These are phyloP conservation scores for Anoplius nigerrimus DNA, from an alignment of 2,888 invertebrate species.

Conservation along the genomic window DNA sequence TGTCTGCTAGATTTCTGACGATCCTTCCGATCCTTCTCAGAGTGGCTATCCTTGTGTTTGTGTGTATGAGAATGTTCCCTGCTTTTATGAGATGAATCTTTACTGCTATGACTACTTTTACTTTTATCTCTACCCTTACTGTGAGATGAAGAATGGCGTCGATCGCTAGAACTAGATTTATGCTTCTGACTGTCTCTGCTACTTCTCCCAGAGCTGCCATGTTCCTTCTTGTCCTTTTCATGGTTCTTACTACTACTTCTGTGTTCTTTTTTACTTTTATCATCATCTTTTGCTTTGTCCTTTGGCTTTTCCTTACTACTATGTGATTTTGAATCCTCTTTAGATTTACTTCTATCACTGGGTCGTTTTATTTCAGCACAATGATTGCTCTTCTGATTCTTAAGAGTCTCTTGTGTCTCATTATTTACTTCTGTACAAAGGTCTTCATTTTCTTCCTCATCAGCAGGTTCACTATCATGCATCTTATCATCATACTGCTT, in stretches of 20 bases:
- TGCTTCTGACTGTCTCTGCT: constrained; percentile 26
- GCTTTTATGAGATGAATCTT: constrained; percentile 38
- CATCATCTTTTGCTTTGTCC: constrained; percentile 8
- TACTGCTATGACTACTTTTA: constrained; percentile 25
- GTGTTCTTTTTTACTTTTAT: constrained; percentile 20
- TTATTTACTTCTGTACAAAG: constrained; percentile 13
- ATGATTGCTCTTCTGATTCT: constrained; percentile 22
- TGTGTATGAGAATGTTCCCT: constrained; percentile 37
- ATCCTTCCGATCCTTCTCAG: constrained; percentile 44
- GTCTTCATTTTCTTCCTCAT: constrained; percentile 35
- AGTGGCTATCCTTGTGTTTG: constrained; percentile 17
- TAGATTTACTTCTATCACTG: constrained; percentile 25
- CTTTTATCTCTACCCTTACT: constrained; percentile 26
- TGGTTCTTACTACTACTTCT: constrained; percentile 28
- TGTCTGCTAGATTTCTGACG: constrained; percentile 56
- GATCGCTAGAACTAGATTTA: constrained; percentile 38
- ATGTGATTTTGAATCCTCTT: constrained; percentile 2
- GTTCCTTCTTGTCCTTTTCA: constrained; percentile 36
- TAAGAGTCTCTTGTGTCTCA: background rate
- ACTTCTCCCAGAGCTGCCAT: constrained; percentile 39
- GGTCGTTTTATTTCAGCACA: background rate
- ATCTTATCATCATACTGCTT: constrained; percentile 4
- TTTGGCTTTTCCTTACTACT: background rate
- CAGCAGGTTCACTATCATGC: constrained; percentile 74
- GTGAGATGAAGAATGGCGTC: constrained; percentile 34